Evolutionary conservation across 2,113 vertebrate species (phyloP).

Genomic region (Coregonus clupeaformis): DNA sequence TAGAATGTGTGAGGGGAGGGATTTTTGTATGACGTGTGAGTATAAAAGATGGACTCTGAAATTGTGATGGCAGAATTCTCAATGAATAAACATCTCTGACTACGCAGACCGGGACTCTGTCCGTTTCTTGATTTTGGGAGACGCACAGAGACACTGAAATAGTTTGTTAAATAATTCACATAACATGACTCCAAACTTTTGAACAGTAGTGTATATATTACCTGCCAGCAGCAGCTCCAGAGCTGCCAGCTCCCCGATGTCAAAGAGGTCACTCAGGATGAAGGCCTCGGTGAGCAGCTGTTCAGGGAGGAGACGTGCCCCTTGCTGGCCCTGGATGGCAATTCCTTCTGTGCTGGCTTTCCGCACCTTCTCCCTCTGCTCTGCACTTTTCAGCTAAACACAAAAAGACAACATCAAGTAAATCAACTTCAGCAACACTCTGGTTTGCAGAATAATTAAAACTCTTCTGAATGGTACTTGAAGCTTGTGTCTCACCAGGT

Average conservation of each 20-base stretch:
- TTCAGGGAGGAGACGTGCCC: constrained; percentile 88
- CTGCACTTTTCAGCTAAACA: constrained; percentile 88
- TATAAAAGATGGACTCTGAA: too few species aligned
- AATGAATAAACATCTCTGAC: too few species aligned
- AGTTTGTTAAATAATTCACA: too few species aligned
- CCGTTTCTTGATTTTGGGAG: too few species aligned
- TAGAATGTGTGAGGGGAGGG: too few species aligned
- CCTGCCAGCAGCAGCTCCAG: constrained; percentile 95
- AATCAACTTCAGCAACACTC: not conserved
- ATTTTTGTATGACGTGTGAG: too few species aligned
- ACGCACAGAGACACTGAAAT: too few species aligned
- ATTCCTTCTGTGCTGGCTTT: constrained; percentile 96
- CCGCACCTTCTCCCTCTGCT: constrained; percentile 91
- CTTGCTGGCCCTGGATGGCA: constrained; percentile 94
- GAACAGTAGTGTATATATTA: too few species aligned
- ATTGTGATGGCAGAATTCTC: too few species aligned
- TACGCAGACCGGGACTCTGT: too few species aligned
- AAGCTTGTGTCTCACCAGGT: constrained; percentile 88
- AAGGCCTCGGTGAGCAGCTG: constrained; percentile 93
- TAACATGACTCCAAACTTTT: too few species aligned
- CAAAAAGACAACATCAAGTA: not conserved
- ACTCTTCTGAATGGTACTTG: not conserved
- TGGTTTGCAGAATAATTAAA: constrained; percentile 2
- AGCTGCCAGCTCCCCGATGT: constrained; percentile 91
- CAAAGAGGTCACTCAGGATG: constrained; percentile 95